A percentile compares a stretch with the other conserved stretches of the same genome.
Conservation (phyloP, 2,888 invertebrate genomes). For the Sinhomidia bicolor region DNA sequence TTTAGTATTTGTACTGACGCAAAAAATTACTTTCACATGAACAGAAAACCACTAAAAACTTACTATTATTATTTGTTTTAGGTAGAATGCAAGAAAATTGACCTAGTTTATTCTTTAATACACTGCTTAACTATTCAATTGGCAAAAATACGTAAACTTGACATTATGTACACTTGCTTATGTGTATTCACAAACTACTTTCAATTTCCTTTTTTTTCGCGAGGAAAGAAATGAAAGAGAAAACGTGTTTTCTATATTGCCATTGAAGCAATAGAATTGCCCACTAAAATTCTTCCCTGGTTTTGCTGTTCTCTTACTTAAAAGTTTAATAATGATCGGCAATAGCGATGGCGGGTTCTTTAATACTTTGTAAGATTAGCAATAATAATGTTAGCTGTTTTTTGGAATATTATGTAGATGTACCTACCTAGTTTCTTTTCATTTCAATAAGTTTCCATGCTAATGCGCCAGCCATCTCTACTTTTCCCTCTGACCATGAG, state of each 20-base stretch:
- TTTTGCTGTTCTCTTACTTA: background rate
- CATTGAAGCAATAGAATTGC: background rate
- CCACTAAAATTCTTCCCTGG: background rate
- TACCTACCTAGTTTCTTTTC: background rate
- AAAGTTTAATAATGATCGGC: background rate
- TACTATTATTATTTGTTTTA: background rate
- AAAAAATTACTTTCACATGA: no score
- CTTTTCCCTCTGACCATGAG: background rate
- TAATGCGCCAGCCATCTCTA: no score
- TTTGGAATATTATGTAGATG: background rate
- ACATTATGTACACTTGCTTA: no score
- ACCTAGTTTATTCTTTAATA: background rate
- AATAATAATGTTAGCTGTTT: background rate
- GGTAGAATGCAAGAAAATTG: background rate
- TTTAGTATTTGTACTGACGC: background rate
- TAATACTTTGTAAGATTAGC: background rate
- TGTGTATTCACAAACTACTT: no score
- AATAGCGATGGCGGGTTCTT: no score
- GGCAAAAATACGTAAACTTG: no score
- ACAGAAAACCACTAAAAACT: conserved; percentile 32
- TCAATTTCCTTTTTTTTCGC: background rate
- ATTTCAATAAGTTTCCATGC: conserved; percentile 17
- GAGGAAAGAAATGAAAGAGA: background rate
- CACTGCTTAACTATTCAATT: no score
- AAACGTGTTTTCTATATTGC: background rate